A percentile compares a stretch with the other conserved stretches of the same genome.
Conservation (phyloP, 2,113 vertebrate species). For the Terrapene triunguis region DNA sequence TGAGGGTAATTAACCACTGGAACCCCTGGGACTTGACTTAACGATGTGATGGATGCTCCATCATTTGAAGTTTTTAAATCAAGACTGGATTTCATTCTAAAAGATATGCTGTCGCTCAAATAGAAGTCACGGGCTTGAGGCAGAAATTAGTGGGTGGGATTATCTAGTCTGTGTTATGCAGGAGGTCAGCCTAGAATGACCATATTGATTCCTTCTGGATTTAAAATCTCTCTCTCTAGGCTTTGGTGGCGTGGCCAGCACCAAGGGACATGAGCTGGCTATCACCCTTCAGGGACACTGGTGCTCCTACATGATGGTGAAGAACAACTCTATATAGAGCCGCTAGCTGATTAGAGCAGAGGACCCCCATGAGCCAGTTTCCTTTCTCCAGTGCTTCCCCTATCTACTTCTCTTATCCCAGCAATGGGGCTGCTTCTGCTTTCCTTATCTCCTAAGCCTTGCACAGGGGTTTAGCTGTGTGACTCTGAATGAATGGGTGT, state of each 20-base stretch:
- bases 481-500: background rate
- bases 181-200: background rate
- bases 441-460: background rate
- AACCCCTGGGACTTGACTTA: background rate
- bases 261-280: background rate
- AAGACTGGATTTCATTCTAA: background rate
- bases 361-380: background rate
- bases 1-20: background rate
- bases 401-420: background rate
- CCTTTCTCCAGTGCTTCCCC: background rate
- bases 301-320: background rate
- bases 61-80: background rate
- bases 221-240: background rate
- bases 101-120: background rate
- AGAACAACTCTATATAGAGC: background rate
- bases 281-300: background rate
- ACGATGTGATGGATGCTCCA: background rate
- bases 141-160: background rate
- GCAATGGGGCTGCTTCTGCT: background rate
- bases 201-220: background rate
- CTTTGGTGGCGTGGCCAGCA: background rate
- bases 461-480: background rate
- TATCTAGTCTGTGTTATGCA: background rate
- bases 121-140: background rate
- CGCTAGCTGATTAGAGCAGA: background rate